Evolutionary conservation across 2,888 invertebrate genomes (phyloP).

Genomic region (Gari tellinella): DNA sequence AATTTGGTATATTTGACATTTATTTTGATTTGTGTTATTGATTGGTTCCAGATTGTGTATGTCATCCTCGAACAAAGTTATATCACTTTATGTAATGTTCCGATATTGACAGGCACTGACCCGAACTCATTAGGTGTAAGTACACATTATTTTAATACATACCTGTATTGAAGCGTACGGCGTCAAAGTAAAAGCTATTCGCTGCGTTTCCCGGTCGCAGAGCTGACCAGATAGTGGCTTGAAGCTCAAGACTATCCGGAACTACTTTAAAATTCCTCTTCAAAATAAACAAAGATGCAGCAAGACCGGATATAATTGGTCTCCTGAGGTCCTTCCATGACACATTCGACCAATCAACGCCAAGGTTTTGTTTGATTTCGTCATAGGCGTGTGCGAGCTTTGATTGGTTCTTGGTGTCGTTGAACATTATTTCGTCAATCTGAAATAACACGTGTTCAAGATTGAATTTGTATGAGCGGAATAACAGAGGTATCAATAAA

Average conservation of each 20-base stretch:
- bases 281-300: conserved; percentile 62
- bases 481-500: no score
- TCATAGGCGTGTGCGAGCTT: conserved; percentile 24
- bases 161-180: conserved; percentile 49
- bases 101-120: no score
- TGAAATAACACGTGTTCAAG: conserved; percentile 9
- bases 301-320: conserved; percentile 75
- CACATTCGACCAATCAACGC: conserved; percentile 70
- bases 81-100: no score
- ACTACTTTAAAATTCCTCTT: conserved; percentile 31
- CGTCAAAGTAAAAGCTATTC: conserved; percentile 39
- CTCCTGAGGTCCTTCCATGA: conserved; percentile 71
- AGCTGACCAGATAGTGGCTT: conserved; percentile 47
- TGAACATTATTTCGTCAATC: conserved; percentile 53
- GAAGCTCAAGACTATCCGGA: conserved; percentile 38
- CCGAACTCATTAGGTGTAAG: no score
- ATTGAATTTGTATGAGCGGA: no score
- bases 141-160: no score
- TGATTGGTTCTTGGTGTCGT: conserved; percentile 29
- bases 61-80: no score
- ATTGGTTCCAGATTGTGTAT: no score
- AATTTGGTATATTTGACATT: no score
- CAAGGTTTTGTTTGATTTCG: conserved; percentile 52
- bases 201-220: conserved; percentile 26
- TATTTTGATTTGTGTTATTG: no score